Evolutionary conservation across 1,140 invertebrate genomes (phyloP).

Genomic region (Drosophila repletoides): DNA sequence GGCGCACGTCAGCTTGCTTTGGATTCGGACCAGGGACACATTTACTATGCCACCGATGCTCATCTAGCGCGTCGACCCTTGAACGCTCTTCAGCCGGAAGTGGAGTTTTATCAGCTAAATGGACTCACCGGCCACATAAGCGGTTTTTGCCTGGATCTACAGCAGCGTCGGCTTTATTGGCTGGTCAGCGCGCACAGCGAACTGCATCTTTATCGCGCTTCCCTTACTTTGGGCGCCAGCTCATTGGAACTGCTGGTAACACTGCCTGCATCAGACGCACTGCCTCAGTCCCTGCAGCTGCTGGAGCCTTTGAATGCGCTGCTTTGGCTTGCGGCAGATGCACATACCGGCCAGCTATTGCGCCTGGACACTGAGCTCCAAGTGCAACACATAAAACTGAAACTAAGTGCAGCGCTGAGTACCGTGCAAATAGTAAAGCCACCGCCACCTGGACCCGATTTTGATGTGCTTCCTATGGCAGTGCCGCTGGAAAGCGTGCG

Average conservation of each 20-base stretch:
- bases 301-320: slow-evolving; percentile 32
- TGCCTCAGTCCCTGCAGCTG: slow-evolving; percentile 39
- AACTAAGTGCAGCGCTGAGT: slow-evolving; percentile 2
- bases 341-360: not conserved
- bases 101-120: slow-evolving; percentile 57
- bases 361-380: not conserved
- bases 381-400: not conserved
- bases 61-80: slow-evolving; percentile 90
- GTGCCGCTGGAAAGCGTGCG: slow-evolving; percentile 86
- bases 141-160: slow-evolving; percentile 91
- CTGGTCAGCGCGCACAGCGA: slow-evolving; percentile 87
- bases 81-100: slow-evolving; percentile 86
- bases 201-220: slow-evolving; percentile 34
- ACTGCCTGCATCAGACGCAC: not conserved
- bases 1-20: slow-evolving; percentile 88
- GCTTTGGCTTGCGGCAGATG: slow-evolving; percentile 46
- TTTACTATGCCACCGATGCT: slow-evolving; percentile 94
- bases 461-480: slow-evolving; percentile 87
- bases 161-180: slow-evolving; percentile 90
- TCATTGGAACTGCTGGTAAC: slow-evolving; percentile 10
- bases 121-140: slow-evolving; percentile 84
- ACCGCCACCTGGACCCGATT: not conserved
- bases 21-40: slow-evolving; percentile 90
- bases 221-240: not conserved
- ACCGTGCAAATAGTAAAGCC: slow-evolving; percentile 33